Conservation (phyloP, 2,113 vertebrate genomes). For the Amphiprion percula region DNA sequence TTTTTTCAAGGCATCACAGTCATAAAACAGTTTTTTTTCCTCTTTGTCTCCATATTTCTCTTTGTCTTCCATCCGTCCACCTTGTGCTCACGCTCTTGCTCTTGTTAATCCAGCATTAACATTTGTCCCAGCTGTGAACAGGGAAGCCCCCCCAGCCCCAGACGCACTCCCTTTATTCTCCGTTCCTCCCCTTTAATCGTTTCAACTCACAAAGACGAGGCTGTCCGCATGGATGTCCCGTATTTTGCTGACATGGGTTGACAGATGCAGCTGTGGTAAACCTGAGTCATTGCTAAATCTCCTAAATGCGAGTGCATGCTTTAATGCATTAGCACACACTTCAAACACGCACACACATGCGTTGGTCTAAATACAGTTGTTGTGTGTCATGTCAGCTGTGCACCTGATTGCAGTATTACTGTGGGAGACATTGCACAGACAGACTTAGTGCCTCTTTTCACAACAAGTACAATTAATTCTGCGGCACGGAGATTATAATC, state of each 20-base stretch:
- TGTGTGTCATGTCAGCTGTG: slow-evolving; percentile 22
- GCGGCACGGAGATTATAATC: slow-evolving; percentile 45
- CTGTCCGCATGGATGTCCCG: slow-evolving; percentile 7
- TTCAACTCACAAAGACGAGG: neutral
- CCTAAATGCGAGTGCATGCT: slow-evolving; percentile 27
- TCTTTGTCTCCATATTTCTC: neutral
- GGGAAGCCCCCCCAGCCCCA: slow-evolving; percentile 64
- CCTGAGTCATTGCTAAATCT: slow-evolving; percentile 25
- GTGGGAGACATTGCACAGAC: neutral
- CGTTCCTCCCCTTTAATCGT: neutral
- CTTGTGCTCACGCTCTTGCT: slow-evolving; percentile 3
- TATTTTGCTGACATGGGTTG: slow-evolving; percentile 7
- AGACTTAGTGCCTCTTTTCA: slow-evolving; percentile 7
- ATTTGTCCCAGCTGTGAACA: slow-evolving; percentile 69
- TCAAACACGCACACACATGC: slow-evolving; percentile 10
- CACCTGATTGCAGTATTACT: slow-evolving; percentile 30
- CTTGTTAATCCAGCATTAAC: slow-evolving; percentile 66
- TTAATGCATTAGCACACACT: slow-evolving; percentile 27
- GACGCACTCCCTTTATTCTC: slow-evolving; percentile 50
- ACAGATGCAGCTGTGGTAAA: slow-evolving; percentile 24
- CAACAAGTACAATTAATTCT: slow-evolving; percentile 29
- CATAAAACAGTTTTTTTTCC: neutral
- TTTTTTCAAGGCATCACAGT: too few species aligned
- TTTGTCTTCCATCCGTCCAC: slow-evolving; percentile 20
- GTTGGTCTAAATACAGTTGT: neutral